Conservation (phyloP, 2,113 vertebrate genomes). For the Rynchops niger region DNA sequence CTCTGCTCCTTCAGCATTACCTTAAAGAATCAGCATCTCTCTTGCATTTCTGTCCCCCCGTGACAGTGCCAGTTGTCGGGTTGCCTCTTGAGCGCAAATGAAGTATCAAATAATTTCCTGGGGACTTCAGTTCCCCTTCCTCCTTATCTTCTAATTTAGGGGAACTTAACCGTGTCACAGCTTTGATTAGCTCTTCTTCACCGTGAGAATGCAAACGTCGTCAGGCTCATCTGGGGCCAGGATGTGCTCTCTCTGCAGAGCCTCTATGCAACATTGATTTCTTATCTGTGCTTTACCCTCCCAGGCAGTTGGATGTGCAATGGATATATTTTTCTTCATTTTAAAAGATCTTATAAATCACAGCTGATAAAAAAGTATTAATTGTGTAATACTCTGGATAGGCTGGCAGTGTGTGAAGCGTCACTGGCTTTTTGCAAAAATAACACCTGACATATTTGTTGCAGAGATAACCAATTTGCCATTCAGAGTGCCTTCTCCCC, state of each 20-base stretch:
- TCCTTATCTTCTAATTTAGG: slow-evolving; percentile 65
- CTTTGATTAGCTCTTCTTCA: slow-evolving; percentile 58
- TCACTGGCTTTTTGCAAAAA: not conserved
- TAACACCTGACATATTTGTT: not conserved
- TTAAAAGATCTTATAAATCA: not conserved
- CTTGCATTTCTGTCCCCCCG: not conserved
- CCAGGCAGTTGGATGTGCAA: not conserved
- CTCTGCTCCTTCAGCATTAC: not conserved
- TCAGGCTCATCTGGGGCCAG: not conserved
- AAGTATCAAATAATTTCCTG: slow-evolving; percentile 56
- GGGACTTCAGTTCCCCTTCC: slow-evolving; percentile 57
- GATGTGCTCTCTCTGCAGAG: not conserved
- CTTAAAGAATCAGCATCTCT: slow-evolving; percentile 25
- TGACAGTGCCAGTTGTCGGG: not conserved
- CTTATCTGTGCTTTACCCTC: slow-evolving; percentile 17
- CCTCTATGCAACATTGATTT: not conserved
- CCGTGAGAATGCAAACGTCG: not conserved
- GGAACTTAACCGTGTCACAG: slow-evolving; percentile 52
- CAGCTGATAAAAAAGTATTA: not conserved
- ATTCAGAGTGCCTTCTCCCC: not conserved
- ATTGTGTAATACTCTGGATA: not conserved
- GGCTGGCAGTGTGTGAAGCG: not conserved
- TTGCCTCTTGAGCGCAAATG: slow-evolving; percentile 47
- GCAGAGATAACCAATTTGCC: not conserved
- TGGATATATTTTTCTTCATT: not conserved